Conservation (phyloP, 2,113 vertebrate genomes). For the Rhizomys pruinosus region DNA sequence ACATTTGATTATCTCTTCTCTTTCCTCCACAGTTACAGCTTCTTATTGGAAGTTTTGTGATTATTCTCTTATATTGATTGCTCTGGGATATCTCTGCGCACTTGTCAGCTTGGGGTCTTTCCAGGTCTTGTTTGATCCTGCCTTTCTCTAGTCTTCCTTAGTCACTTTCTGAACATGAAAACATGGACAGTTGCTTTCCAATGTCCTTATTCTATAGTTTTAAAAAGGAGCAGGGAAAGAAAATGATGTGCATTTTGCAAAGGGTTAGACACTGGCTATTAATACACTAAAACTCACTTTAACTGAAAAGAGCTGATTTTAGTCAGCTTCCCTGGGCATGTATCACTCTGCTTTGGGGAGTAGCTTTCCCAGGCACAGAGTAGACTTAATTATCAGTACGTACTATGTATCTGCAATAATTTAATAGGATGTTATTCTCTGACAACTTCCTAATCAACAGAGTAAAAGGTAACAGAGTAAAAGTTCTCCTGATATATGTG, state of each 20-base stretch:
- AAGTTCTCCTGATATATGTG: too few species aligned
- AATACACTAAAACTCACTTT: background rate
- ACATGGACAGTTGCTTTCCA: background rate
- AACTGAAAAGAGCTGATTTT: background rate
- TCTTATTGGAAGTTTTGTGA: background rate
- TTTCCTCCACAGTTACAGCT: background rate
- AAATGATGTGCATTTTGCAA: background rate
- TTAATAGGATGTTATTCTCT: too few species aligned
- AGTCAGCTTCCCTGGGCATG: background rate
- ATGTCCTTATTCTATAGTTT: background rate
- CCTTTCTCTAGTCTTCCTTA: background rate
- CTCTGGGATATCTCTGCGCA: background rate
- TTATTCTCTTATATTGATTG: background rate
- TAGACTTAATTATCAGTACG: background rate
- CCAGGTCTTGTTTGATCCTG: background rate
- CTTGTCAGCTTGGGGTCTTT: background rate
- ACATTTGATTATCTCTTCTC: background rate
- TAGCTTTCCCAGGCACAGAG: background rate
- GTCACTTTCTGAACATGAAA: background rate
- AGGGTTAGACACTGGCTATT: background rate
- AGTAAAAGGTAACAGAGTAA: too few species aligned
- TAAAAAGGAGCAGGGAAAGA: background rate
- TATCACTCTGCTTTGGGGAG: background rate
- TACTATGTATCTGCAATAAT: too few species aligned
- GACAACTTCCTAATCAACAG: too few species aligned